phyloP scores from a whole-genome alignment of 1,140 invertebrate species.

The Steinernema feltiae region DNA sequence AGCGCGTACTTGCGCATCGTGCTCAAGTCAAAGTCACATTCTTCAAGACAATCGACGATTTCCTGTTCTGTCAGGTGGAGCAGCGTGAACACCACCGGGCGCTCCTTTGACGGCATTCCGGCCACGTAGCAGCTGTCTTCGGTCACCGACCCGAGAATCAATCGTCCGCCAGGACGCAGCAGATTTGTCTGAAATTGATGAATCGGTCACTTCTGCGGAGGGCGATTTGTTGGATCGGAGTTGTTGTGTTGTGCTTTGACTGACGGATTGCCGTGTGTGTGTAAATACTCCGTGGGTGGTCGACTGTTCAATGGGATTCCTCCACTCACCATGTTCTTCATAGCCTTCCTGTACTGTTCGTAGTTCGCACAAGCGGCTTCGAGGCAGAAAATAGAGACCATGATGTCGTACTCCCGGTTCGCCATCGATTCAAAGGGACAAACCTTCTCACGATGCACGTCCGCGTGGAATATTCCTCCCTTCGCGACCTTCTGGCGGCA shows the following conservation, averaged over 20 bases:
- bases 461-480: constrained; percentile 42
- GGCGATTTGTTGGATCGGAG: too few species aligned
- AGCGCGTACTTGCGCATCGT: not conserved
- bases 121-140: constrained; percentile 40
- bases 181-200: constrained; percentile 37
- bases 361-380: constrained; percentile 43
- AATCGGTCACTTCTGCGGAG: too few species aligned
- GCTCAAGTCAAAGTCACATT: not conserved
- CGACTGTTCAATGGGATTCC: too few species aligned
- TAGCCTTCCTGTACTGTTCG: constrained; percentile 41
- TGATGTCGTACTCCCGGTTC: constrained; percentile 33
- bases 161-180: constrained; percentile 40
- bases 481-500: not conserved
- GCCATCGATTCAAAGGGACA: constrained; percentile 1
- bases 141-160: constrained; percentile 46
- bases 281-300: too few species aligned
- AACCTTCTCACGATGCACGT: constrained; percentile 40
- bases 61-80: not conserved
- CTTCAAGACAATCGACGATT: not conserved
- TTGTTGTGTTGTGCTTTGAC: too few species aligned
- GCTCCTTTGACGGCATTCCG: not conserved
- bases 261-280: too few species aligned
- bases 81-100: not conserved
- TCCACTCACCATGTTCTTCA: constrained; percentile 48
- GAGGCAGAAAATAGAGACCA: constrained; percentile 49